These are phyloP conservation scores for Zoanthus sociatus DNA, from an alignment of 92 coral and sea anemone genomes.

Conservation along the genomic window DNA sequence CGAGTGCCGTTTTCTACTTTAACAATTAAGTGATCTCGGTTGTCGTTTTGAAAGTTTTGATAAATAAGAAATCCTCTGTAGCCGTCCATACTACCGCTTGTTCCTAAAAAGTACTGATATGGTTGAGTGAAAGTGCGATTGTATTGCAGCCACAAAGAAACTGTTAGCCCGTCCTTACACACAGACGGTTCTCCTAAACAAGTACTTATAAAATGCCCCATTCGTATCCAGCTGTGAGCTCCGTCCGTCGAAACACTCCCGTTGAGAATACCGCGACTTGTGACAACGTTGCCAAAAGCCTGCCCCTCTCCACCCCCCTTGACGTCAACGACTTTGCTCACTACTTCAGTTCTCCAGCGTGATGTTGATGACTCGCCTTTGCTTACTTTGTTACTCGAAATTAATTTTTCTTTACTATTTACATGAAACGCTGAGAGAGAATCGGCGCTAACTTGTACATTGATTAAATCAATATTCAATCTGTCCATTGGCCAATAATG, in stretches of 20 bases:
- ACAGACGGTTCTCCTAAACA: conserved; percentile 90
- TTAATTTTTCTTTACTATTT: conserved; percentile 10
- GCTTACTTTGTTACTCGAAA: conserved; percentile 14
- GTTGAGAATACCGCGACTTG: conserved; percentile 72
- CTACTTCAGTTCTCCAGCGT: conserved; percentile 70
- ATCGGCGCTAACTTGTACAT: conserved; percentile 22
- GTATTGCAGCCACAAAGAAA: conserved; percentile 92
- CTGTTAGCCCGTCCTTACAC: conserved; percentile 85
- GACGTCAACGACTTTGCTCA: conserved; percentile 62
- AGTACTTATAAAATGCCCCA: conserved; percentile 83
- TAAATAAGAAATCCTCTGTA: conserved; percentile 88
- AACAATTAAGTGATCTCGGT: conserved; percentile 81
- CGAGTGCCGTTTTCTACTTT: conserved; percentile 87
- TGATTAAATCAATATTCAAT: conserved; percentile 65
- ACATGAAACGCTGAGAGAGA: conserved; percentile 44
- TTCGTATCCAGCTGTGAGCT: conserved; percentile 83
- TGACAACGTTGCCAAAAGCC: conserved; percentile 67
- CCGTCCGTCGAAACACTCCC: conserved; percentile 84
- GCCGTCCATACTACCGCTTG: conserved; percentile 84
- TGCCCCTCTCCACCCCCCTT: conserved; percentile 73
- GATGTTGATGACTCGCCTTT: conserved; percentile 44
- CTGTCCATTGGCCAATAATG: conserved; percentile 95
- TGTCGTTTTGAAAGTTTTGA: conserved; percentile 75
- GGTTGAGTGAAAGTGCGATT: conserved; percentile 41
- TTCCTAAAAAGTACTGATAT: conserved; percentile 87